phyloP scores from a whole-genome alignment of 2,888 invertebrate genomes.

The Himalopsyche anomala region DNA sequence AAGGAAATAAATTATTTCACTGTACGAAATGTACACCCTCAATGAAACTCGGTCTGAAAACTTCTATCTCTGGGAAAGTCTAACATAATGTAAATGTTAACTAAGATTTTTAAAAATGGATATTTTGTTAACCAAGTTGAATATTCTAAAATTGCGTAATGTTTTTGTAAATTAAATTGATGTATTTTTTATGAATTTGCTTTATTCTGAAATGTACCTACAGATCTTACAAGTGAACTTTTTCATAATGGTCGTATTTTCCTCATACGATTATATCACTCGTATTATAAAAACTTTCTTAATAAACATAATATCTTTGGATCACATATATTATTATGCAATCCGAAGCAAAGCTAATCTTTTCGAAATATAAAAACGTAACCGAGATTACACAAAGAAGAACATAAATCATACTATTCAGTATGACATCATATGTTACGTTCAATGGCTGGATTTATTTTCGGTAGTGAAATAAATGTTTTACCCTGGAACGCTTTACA shows the following conservation, averaged over 20 bases:
- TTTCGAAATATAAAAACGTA: not conserved
- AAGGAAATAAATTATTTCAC: not conserved
- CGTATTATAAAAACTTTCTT: not conserved
- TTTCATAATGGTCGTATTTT: too few species aligned
- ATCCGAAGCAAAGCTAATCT: not conserved
- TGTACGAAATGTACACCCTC: not conserved
- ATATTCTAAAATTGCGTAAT: too few species aligned
- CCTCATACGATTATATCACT: not conserved
- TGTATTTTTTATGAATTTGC: too few species aligned
- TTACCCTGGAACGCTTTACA: too few species aligned
- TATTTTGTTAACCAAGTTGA: too few species aligned
- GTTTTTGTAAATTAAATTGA: too few species aligned
- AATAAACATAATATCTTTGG: too few species aligned
- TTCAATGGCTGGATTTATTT: not conserved
- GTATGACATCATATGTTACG: slow-evolving; percentile 1
- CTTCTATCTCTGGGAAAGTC: not conserved
- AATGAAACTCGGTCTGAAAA: not conserved
- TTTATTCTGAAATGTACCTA: too few species aligned
- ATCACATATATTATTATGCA: too few species aligned
- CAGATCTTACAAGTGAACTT: too few species aligned
- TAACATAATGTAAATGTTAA: not conserved
- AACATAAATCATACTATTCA: not conserved
- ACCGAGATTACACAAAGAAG: not conserved
- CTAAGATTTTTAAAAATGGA: too few species aligned
- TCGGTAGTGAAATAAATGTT: too few species aligned